Evolutionary conservation across 2,113 vertebrate species (phyloP), one percentile per base, ranked within the genome.

Genomic region (Grammomys surdaster): DNA sequence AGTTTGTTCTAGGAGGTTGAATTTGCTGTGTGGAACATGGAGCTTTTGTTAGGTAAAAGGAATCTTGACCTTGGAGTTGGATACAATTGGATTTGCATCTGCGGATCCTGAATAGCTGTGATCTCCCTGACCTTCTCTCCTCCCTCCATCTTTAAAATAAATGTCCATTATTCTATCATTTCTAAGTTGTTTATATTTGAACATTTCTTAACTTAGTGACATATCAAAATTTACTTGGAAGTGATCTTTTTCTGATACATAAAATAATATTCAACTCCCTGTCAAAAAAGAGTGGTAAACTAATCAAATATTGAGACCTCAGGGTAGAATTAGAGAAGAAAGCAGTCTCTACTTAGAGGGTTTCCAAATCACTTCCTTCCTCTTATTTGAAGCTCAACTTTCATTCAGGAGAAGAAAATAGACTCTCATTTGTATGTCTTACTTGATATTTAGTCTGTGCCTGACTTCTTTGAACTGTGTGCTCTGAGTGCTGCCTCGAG

Each of bases 11-110:
- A 20, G 13, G 73, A 78, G 54, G 60, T 5, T 40, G 60, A 28
- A 26, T 51, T 56, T 0, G 2, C 19, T 48, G 67, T 11, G 14
- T 16, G 2, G 33, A 33, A 70, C 3, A 1, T 1, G 8, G 3
- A 58, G 86, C 16, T 70, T n/a, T 12, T 63, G 12, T 67, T 76
- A 89, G 54, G 17, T 40, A n/a, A 88, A 65, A 80, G 36, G 93
- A 70, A 54, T 56, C 26, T 33, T 73, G 43, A 48, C 28, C 82
- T 90, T 40, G 48, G 11, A 69, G 16, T 58, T 22, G 1, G 40
- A 13, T 12, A 24, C 63, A 7, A 0, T 0, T 51, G 51, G 22
- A 10, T 60, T 75, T 84, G n/a, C 10, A 17, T 13, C n/a, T 36
- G 22, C 48, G 24, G 28, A 40, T 51, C 51, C 16, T 3, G 13